Base-by-base conservation (phyloP, 1,140 invertebrate genomes). In the Drosophila lini region DNA sequence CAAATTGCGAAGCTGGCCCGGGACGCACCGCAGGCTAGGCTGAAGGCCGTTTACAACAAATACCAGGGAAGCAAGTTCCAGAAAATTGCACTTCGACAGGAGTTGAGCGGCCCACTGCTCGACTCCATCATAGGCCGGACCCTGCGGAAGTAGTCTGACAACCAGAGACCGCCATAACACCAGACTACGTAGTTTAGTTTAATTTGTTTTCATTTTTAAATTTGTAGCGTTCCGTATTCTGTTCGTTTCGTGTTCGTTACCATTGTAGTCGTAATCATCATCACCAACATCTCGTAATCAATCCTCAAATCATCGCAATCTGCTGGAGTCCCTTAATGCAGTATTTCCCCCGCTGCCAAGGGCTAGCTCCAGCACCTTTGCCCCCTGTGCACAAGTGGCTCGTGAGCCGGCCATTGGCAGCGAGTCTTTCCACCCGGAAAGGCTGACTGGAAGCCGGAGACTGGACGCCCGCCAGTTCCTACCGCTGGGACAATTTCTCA, bases 21-120 rank as follows among this genome's bases (percentile, higher is more conserved):
- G 0, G 94, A 94, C 67, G 93, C 94, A 9, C 93, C 94, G 3
- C 94, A 93, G 22, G 94, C 93, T 31, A 95, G 94, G 74, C 94
- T 94, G 68, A 94, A 94, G 69, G 93, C 94, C 5, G 94, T 95
- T 3, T 94, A 94, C 52, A 94, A 94, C 65, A 96, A 95, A 90
- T 96, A 95, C 55, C 82, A 92, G 28, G 93, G 93, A 41, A 64
- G 91, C 0, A 94, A 95, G 50, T 92, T 94, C 77, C 94, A 94
- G 76, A 95, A 94, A 84, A 94, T 95, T 11, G 94, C 95, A 19
- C 78, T 92, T 41, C 92, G 94, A 16, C 92, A 94, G 0, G 94
- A 95, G 77, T 81, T 96, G 11, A 94, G 93, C 76, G 91, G 93
- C 25, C 36, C 77, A 10, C 75, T 90, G n/a, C 79, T 92, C 50